Evolutionary conservation across 2,797 vertebrate species (phyloP), one percentile per base, ranked within the genome.

Genomic region (Acipenser ruthenus): DNA sequence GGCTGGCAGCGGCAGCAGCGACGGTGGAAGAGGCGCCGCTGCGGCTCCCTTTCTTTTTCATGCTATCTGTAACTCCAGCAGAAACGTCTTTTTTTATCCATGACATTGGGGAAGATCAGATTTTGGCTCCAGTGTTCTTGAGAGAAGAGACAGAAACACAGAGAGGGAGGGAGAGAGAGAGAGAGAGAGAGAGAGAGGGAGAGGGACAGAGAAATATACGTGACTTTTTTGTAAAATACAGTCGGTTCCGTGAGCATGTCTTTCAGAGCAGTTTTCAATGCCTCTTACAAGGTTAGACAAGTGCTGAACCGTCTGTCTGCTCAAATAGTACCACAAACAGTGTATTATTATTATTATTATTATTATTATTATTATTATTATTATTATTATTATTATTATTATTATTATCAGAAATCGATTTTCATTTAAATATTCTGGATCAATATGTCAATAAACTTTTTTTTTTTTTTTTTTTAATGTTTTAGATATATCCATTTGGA

Each of bases 41-140:
- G 68, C 70, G 72, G 72, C 70, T 76, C 68, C 79, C 80, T 75
- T 81, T 83, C 79, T 84, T 88, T 67, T 83, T 86, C 87, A 86
- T 80, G 77, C 83, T 79, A 75, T 49, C 68, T 37, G 62, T 50
- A 23, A 49, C 1, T 5, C 50, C n/a, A 70, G 82, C 78, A 67
- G 88, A 82, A 78, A 80, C 74, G 76, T 88, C 82, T 78, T 80
- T 84, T 37, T 76, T 80, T 85, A 82, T 91, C 88, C 87, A 88
- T 89, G 84, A 83, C 82, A 87, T 83, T 86, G 78, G 79, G 23
- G 75, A 74, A 79, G 78, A 82, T 84, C 82, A 83, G 78, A 87
- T 79, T 76, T 80, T 83, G 76, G 77, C 79, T 80, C 80, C 80
- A 83, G 84, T 86, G 85, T 84, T 85, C 79, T 87, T 81, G 76